phyloP scores from a whole-genome alignment of 2,888 invertebrate genomes.

The Crematogaster levior region DNA sequence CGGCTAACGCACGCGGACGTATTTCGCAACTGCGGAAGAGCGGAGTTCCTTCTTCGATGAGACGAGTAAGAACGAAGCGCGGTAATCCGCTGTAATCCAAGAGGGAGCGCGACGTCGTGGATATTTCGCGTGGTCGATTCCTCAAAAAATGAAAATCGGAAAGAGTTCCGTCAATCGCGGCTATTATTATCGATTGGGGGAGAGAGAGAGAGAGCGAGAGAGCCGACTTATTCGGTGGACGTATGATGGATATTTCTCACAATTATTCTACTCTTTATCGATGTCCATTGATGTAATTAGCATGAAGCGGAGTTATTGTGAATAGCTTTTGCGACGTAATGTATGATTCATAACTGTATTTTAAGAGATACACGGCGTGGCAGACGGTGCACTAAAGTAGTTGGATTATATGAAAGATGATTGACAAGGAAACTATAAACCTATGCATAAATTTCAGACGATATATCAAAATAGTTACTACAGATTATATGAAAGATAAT shows the following conservation, averaged over 20 bases:
- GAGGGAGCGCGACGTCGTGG: not conserved
- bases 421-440: too few relatives aligned
- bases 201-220: not conserved
- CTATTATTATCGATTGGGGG: constrained; percentile 24
- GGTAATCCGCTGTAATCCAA: not conserved
- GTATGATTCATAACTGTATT: constrained; percentile 36
- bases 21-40: not conserved
- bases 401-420: too few relatives aligned
- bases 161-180: not conserved
- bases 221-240: not conserved
- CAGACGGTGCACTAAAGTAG: too few relatives aligned
- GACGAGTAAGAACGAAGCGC: not conserved
- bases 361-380: constrained; percentile 15
- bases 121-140: not conserved
- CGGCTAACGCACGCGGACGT: constrained; percentile 17
- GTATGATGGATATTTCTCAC: not conserved
- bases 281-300: constrained; percentile 32
- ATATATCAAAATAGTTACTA: too few relatives aligned
- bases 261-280: constrained; percentile 13
- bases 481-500: too few relatives aligned
- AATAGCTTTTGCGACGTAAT: constrained; percentile 28
- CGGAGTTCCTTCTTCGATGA: not conserved
- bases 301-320: constrained; percentile 26
- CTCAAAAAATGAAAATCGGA: not conserved
- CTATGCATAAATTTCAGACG: too few relatives aligned